Evolutionary conservation across 2,888 invertebrate genomes (phyloP), one percentile per base, ranked within the genome.

Genomic region (Ecliptopera silaceata): DNA sequence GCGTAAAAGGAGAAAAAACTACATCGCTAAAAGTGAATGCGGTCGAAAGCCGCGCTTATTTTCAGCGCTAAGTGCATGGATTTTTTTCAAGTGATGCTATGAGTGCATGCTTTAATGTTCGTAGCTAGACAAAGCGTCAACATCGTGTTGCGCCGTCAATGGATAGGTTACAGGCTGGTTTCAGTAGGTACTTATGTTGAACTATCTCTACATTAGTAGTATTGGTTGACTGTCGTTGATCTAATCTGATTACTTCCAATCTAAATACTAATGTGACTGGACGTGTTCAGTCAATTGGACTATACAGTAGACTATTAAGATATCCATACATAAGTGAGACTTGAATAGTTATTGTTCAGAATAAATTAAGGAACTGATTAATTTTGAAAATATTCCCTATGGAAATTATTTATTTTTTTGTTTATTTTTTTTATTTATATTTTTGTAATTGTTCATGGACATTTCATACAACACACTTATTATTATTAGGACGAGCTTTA

Each of bases 1-100:
- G 88, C 79, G 86, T 86, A 89, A 90, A 88, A 88, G 81, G 90
- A 89, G 88, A 89, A 89, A n/a, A 90, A 91, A 90, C 91, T 90
- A 88, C 88, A 88, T 81, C 86, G 89, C 89, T 90, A 89, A 90
- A 90, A 90, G 90, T 90, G 89, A 91, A 91, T 88, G 91, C 91
- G 89, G 91, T 90, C 88, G 89, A 90, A 89, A 89, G 89, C 86
- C 86, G 77, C 85, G 88, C 88, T 90, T 90, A 89, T 89, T 90
- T 78, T 88, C 86, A 78, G 75, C 83, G 82, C 83, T 90, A 91
- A 91, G 90, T 89, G 90, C 91, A 89, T 89, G 88, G 89, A 88
- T 89, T 90, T 89, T n/a, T 88, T 90, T 87, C 84, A 86, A 88
- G 88, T 86, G 85, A 85, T 80, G 81, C 80, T 75, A 82, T 80